Conservation (phyloP, 2,888 invertebrate species). For the Gastrophysa polygoni region DNA sequence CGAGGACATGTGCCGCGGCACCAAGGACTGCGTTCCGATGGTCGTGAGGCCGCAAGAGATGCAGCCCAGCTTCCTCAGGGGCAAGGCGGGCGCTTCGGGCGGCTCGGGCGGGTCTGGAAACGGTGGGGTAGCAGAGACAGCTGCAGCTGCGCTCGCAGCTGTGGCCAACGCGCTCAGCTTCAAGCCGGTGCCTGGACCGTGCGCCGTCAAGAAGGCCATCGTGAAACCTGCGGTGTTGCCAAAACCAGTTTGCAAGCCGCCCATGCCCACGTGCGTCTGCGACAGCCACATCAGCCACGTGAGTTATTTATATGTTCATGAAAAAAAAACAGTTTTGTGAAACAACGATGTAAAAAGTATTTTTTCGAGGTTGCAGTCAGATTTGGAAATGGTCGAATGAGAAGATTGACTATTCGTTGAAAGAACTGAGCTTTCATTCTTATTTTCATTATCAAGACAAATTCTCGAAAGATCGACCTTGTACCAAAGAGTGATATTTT, state of each 20-base stretch:
- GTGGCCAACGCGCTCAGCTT: neutral
- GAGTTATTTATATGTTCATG: slow-evolving; percentile 17
- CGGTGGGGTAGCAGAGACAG: too few species aligned
- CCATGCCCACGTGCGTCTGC: neutral
- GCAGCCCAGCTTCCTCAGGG: slow-evolving; percentile 8
- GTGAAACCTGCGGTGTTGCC: slow-evolving; percentile 53
- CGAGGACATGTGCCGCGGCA: neutral
- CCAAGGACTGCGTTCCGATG: slow-evolving; percentile 39
- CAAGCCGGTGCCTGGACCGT: slow-evolving; percentile 48
- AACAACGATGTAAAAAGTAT: too few species aligned
- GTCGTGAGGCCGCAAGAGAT: slow-evolving; percentile 50
- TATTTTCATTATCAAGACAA: too few species aligned
- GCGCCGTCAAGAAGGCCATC: slow-evolving; percentile 49
- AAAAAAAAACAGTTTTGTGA: too few species aligned
- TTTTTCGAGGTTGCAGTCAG: too few species aligned
- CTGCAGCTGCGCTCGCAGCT: neutral
- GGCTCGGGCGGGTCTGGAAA: neutral
- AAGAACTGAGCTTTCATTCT: too few species aligned
- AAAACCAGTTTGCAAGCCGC: slow-evolving; percentile 43
- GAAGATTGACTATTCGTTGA: too few species aligned
- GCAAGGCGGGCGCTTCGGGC: neutral
- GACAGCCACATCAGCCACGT: slow-evolving; percentile 5
- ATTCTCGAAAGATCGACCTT: too few species aligned
- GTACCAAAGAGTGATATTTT: too few species aligned
- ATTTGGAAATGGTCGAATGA: too few species aligned